Base-by-base conservation (phyloP, 2,797 vertebrate genomes). In the Enteromius thamalakanensis region DNA sequence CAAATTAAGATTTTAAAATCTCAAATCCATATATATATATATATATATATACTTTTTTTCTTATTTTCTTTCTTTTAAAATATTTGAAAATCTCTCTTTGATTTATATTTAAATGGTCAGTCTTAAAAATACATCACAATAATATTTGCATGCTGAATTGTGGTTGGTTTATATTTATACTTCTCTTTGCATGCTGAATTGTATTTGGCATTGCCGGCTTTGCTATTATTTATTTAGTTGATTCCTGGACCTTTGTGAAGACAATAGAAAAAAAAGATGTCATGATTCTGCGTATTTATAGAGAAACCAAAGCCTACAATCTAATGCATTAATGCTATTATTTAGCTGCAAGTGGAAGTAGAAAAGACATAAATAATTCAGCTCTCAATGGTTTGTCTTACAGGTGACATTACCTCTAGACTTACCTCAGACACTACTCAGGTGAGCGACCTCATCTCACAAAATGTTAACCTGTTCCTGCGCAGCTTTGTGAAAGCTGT, bases 371-470 rank as follows among this genome's bases (percentile, higher is more conserved):
- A 64, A 82, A 70, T 87, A 4, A 80, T 83, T 80, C 40, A 75
- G 65, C 32, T 68, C 65, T 47, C 72, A 26, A 40, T 65, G 60
- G 62, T 37, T 81, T 42, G 10, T 80, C 80, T 89, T 91, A 26
- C 89, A 99, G 98, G 98, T 78, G 97, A 99, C 67, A 95, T 99
- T 89, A 95, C 97, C 75, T 99, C 98, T 40, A 97, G 98, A 40
- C 94, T 99, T 90, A 97, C 97, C 0, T 96, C 97, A 0, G 98
- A 99, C 94, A 98, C 97, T 6, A 99, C 97, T 64, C 96, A 98
- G 65, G 96, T 99, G 90, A 98, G 98, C 0, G 96, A 99, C 89
- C 95, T 99, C 85, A 95, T 99, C 81, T 98, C 98, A 8, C 94
- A 96, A 92, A 99, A 99, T 21, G 88, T 99, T 89, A 98, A 98